phyloP scores from a whole-genome alignment of 2,797 vertebrate genomes.

The Lagodon rhomboides region DNA sequence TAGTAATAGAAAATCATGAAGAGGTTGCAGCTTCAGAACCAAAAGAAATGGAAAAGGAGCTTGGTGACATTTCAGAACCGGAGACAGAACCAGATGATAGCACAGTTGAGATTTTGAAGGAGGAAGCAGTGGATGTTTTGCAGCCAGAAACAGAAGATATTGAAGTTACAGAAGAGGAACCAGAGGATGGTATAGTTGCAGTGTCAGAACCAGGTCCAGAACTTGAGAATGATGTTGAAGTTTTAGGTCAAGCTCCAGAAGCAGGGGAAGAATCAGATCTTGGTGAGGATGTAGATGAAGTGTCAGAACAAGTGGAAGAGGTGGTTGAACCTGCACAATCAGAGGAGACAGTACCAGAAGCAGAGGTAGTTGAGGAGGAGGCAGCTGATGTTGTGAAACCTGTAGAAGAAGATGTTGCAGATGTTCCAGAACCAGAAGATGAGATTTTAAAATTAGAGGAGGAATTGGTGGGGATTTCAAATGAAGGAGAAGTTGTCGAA shows the following conservation, averaged over 20 bases:
- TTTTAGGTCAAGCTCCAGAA: constrained; percentile 21
- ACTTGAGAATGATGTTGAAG: constrained; percentile 16
- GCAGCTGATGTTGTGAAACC: not conserved
- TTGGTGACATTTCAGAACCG: constrained; percentile 9
- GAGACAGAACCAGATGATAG: constrained; percentile 7
- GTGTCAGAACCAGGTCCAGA: constrained; percentile 17
- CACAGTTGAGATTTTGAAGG: not conserved
- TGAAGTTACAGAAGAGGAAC: constrained; percentile 20
- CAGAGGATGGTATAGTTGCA: constrained; percentile 8
- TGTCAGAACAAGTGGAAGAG: constrained; percentile 18
- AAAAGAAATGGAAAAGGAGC: constrained; percentile 2
- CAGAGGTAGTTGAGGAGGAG: constrained; percentile 5
- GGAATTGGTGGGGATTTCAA: constrained; percentile 7
- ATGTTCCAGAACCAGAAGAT: not conserved
- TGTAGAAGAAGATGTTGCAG: not conserved
- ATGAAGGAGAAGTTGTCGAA: not conserved
- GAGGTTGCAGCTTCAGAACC: not conserved
- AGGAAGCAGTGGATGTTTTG: not conserved
- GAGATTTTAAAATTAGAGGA: constrained; percentile 10
- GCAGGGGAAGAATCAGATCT: constrained; percentile 13
- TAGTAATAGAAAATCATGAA: not conserved
- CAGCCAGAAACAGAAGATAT: constrained; percentile 23
- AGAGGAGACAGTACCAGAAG: not conserved
- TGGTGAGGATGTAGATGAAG: not conserved
- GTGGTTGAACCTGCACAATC: not conserved